Conservation (phyloP, 2,888 invertebrate genomes). For the Dicyrtomina minuta region DNA sequence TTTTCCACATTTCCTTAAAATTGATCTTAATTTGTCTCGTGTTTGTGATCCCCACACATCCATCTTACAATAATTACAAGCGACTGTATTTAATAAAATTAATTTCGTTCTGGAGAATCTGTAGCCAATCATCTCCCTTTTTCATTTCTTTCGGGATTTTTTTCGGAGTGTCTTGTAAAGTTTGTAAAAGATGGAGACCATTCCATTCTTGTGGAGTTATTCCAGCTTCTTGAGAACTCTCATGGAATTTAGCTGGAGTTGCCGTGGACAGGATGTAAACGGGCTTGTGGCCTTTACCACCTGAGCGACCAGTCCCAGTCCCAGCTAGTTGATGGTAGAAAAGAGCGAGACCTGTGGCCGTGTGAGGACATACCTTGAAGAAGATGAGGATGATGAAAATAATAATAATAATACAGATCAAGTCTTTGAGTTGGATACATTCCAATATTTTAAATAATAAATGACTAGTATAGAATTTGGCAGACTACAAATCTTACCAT, state of each 20-base stretch:
- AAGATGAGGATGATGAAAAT: background rate
- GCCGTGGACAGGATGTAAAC: conserved; percentile 57
- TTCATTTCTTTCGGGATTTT: conserved; percentile 37
- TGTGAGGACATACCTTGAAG: conserved; percentile 58
- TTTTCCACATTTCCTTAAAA: no score
- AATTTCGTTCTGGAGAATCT: conserved; percentile 47
- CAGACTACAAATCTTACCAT: conserved; percentile 39
- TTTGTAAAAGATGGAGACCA: conserved; percentile 21
- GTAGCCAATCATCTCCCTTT: conserved; percentile 43
- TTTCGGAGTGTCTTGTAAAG: conserved; percentile 17
- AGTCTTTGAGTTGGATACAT: conserved; percentile 10
- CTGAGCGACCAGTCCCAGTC: background rate
- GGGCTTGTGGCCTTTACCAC: conserved; percentile 12
- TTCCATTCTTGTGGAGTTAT: conserved; percentile 46
- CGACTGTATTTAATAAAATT: conserved; percentile 28
- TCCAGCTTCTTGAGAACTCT: conserved; percentile 55
- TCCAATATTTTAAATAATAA: conserved; percentile 20
- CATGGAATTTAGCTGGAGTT: conserved; percentile 58
- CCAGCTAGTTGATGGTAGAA: conserved; percentile 16
- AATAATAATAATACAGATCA: background rate
- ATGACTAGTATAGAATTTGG: conserved; percentile 2
- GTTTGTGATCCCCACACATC: no score
- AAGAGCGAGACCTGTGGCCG: conserved; percentile 57
- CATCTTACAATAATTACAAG: no score
- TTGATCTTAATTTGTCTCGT: background rate